phyloP scores from a whole-genome alignment of 64 coral and sea anemone species.

The Trachythela sp. region DNA sequence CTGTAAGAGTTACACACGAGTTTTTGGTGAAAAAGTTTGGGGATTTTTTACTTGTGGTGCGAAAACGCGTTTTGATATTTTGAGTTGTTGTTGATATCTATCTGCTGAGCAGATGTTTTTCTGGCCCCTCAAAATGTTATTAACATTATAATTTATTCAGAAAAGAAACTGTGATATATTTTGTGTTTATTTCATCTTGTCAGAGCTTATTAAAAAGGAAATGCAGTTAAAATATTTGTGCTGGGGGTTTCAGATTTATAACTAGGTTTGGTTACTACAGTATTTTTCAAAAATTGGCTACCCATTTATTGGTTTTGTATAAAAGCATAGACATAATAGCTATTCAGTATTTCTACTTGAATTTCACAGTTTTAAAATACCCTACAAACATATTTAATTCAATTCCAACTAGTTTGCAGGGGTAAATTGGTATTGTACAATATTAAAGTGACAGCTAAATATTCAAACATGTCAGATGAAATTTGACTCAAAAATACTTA shows the following conservation, averaged over 20 bases:
- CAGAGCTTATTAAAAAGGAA: not conserved
- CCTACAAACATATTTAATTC: no score
- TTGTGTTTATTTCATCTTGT: not conserved
- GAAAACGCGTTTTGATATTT: not conserved
- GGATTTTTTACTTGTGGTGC: not conserved
- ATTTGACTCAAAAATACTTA: not conserved
- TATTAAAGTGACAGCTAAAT: no score
- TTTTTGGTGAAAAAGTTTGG: not conserved
- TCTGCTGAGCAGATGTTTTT: not conserved
- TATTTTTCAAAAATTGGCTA: not conserved
- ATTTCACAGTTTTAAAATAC: no score
- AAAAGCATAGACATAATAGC: no score
- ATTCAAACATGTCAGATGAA: no score
- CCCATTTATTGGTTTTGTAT: no score
- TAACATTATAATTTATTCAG: slow-evolving; percentile 9
- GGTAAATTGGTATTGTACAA: no score
- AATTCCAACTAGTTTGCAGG: no score
- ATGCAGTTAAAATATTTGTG: not conserved
- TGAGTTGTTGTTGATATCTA: not conserved
- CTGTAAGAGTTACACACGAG: not conserved
- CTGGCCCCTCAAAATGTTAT: no score
- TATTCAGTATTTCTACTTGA: no score
- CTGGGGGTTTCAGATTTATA: not conserved
- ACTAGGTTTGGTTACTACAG: not conserved
- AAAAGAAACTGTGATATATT: not conserved